Conservation (phyloP, 2,797 vertebrate species). For the Melanotaenia parkinsoni region DNA sequence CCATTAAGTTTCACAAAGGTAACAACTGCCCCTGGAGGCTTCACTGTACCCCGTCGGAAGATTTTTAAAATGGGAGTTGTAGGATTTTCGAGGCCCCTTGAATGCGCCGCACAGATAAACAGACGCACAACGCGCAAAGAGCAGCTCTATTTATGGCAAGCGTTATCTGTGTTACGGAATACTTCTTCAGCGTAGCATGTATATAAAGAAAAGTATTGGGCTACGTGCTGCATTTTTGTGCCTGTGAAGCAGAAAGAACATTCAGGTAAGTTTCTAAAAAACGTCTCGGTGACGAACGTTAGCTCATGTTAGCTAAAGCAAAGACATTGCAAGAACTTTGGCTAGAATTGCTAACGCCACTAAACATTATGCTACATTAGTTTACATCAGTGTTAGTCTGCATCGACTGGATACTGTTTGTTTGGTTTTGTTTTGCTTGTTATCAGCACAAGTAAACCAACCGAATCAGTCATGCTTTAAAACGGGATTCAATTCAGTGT, state of each 20-base stretch:
- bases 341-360: conserved; percentile 36
- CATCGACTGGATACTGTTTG: no score
- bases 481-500: not conserved
- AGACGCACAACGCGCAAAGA: conserved; percentile 17
- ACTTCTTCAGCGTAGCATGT: not conserved
- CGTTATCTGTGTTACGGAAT: no score
- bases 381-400: not conserved
- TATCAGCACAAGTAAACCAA: no score
- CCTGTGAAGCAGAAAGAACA: not conserved
- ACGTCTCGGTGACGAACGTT: not conserved
- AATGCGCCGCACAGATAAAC: conserved; percentile 66
- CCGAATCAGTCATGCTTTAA: not conserved
- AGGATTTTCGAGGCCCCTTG: conserved; percentile 11
- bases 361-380: no score
- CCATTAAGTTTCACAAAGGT: no score
- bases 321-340: not conserved
- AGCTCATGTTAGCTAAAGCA: conserved; percentile 5
- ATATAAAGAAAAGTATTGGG: no score
- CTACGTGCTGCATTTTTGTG: not conserved
- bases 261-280: conserved; percentile 12
- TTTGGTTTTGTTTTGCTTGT: no score
- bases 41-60: no score
- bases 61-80: conserved; percentile 3
- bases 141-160: no score
- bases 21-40: no score